Percentiles rank a stretch among this genome's conserved stretches.
phyloP scores from a whole-genome alignment of 1,140 invertebrate genomes.

The Heliconius nattereri region DNA sequence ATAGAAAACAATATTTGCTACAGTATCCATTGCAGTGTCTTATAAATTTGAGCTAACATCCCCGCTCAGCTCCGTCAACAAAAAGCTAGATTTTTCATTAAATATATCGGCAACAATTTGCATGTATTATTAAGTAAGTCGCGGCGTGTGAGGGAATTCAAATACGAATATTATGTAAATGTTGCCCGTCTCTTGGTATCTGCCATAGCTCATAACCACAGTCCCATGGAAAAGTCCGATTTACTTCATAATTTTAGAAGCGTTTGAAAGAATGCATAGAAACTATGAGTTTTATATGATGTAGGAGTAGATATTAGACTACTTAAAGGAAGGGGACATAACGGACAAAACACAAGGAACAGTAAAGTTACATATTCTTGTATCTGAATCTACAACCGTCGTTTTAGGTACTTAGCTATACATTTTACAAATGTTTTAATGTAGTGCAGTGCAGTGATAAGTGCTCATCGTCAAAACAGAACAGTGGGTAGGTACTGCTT shows the following conservation, averaged over 20 bases:
- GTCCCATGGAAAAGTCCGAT: background rate
- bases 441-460: too few species aligned
- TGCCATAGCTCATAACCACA: background rate
- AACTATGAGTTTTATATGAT: too few species aligned
- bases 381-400: too few species aligned
- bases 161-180: conserved; percentile 41
- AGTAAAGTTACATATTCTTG: too few species aligned
- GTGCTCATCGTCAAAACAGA: too few species aligned
- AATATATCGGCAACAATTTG: conserved; percentile 39
- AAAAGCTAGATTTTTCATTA: conserved; percentile 33
- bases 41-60: background rate
- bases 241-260: background rate
- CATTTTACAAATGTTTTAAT: too few species aligned
- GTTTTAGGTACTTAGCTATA: too few species aligned
- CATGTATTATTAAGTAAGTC: conserved; percentile 41
- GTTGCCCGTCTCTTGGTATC: background rate
- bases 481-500: too few species aligned
- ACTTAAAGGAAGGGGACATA: too few species aligned
- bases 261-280: background rate
- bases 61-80: background rate
- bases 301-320: too few species aligned
- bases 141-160: conserved; percentile 35
- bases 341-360: too few species aligned
- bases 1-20: background rate
- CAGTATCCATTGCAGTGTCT: background rate